A percentile compares a stretch with the other conserved stretches of the same genome.
phyloP scores from a whole-genome alignment of 2,113 vertebrate genomes.

The Tenrec ecaudatus region DNA sequence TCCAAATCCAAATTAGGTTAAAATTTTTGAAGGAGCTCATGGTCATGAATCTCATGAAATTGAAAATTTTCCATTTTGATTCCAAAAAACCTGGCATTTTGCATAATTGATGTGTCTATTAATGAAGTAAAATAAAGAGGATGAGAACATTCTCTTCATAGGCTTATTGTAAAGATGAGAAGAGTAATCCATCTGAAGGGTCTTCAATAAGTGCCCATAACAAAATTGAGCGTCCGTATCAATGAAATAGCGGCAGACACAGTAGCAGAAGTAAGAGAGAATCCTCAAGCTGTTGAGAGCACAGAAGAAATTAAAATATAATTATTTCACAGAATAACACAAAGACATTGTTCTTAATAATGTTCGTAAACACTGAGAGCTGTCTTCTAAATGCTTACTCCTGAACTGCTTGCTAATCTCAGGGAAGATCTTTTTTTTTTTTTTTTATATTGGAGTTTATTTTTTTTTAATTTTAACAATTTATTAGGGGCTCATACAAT shows the following conservation, averaged over 20 bases:
- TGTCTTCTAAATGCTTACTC: not conserved
- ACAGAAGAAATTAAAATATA: constrained; percentile 27
- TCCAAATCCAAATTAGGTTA: constrained; percentile 17
- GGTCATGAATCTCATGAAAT: not conserved
- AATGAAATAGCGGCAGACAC: not conserved
- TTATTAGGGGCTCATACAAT: too few relatives aligned
- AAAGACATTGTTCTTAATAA: not conserved
- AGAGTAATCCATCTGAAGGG: not conserved
- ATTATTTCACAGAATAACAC: not conserved
- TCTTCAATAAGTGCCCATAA: not conserved
- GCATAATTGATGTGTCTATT: constrained; percentile 45
- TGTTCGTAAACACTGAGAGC: not conserved
- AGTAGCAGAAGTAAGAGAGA: not conserved
- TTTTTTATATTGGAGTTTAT: too few relatives aligned
- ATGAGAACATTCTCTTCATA: constrained; percentile 13
- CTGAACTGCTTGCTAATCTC: not conserved
- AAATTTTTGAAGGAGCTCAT: constrained; percentile 44
- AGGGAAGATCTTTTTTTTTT: not conserved
- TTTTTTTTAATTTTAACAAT: too few relatives aligned
- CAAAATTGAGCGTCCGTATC: not conserved
- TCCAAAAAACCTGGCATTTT: constrained; percentile 6
- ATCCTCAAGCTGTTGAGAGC: not conserved
- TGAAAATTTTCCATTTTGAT: constrained; percentile 50
- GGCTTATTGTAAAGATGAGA: constrained; percentile 32
- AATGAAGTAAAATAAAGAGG: constrained; percentile 53